Evolutionary conservation across 2,113 vertebrate genomes (phyloP).

Genomic region (Stigmatopora argus): DNA sequence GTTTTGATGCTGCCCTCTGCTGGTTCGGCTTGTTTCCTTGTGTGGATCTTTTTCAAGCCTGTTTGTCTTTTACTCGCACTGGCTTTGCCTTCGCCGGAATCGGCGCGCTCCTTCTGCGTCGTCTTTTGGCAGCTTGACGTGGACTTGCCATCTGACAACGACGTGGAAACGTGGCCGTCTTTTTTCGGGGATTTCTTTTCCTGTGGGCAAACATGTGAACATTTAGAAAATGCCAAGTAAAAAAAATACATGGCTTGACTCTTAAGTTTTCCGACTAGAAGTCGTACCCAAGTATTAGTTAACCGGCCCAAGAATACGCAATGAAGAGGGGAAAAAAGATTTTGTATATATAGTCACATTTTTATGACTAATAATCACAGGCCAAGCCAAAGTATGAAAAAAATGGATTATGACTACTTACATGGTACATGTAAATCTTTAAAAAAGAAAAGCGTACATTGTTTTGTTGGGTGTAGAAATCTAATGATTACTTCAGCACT

Average conservation of each 20-base stretch:
- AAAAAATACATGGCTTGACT: neutral
- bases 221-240: neutral
- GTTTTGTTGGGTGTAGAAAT: neutral
- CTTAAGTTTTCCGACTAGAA: too few relatives aligned
- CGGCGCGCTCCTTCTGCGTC: constrained; percentile 22
- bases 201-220: constrained; percentile 30
- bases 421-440: too few relatives aligned
- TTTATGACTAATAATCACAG: too few relatives aligned
- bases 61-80: constrained; percentile 16
- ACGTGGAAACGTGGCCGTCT: constrained; percentile 13
- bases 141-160: constrained; percentile 13
- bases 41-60: constrained; percentile 10
- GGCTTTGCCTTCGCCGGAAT: constrained; percentile 14
- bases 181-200: constrained; percentile 46
- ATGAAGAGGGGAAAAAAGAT: too few relatives aligned
- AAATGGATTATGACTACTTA: too few relatives aligned
- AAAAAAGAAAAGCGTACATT: neutral
- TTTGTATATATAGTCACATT: too few relatives aligned
- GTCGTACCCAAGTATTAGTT: too few relatives aligned
- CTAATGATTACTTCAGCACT: neutral
- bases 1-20: constrained; percentile 53
- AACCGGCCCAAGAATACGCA: too few relatives aligned
- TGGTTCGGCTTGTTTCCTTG: constrained; percentile 22
- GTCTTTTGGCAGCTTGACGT: constrained; percentile 36
- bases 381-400: too few relatives aligned